Evolutionary conservation across 2,888 invertebrate species (phyloP).

Genomic region (Nemotelus pantherinus): DNA sequence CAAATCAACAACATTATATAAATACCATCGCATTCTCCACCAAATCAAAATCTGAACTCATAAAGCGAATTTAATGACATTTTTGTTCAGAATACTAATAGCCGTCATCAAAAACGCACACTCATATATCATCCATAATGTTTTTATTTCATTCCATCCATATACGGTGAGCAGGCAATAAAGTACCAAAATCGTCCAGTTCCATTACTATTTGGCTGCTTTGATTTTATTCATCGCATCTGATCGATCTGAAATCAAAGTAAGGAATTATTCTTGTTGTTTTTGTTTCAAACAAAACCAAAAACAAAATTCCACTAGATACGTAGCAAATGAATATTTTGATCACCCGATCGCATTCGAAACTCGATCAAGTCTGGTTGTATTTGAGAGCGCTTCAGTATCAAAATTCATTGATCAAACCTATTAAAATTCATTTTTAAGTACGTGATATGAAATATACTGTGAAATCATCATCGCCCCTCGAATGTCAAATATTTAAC

Average conservation of each 20-base stretch:
- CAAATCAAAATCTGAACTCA: slow-evolving; percentile 49
- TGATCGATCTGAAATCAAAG: slow-evolving; percentile 33
- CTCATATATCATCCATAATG: too few species aligned
- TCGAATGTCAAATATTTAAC: too few species aligned
- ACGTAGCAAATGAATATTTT: too few species aligned
- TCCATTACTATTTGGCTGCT: too few species aligned
- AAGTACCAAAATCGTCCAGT: too few species aligned
- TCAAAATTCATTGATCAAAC: slow-evolving; percentile 41
- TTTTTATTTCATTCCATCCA: too few species aligned
- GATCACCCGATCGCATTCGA: too few species aligned
- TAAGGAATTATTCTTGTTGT: slow-evolving; percentile 11
- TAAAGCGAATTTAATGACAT: slow-evolving; percentile 50
- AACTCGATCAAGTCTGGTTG: too few species aligned
- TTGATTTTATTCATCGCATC: too few species aligned
- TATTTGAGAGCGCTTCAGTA: slow-evolving; percentile 4
- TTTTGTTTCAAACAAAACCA: slow-evolving; percentile 18
- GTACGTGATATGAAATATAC: slow-evolving; percentile 52
- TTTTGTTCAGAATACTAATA: slow-evolving; percentile 46
- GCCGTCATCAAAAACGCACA: too few species aligned
- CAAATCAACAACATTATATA: slow-evolving; percentile 43
- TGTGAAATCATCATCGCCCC: too few species aligned
- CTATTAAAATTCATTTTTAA: slow-evolving; percentile 52
- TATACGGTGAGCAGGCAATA: too few species aligned
- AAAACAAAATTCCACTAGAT: slow-evolving; percentile 48
- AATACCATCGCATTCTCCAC: slow-evolving; percentile 46